Evolutionary conservation across 2,797 vertebrate species (phyloP).

Genomic region (Pangasius larnaudii): DNA sequence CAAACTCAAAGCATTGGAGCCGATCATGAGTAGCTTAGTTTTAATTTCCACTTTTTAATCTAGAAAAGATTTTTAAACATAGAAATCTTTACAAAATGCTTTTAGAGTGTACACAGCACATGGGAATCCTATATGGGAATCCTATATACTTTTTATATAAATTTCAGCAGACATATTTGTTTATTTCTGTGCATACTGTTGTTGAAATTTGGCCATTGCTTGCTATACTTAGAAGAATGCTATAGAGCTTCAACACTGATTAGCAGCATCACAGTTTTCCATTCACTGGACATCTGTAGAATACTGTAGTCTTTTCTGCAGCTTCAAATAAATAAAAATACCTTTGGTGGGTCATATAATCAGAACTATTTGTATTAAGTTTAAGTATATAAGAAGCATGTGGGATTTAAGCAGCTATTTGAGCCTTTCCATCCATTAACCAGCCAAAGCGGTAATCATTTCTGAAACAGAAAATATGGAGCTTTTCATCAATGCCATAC

Average conservation of each 20-base stretch:
- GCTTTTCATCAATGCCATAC: conserved; percentile 6
- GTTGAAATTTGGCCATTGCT: neutral
- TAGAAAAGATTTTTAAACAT: too few species aligned
- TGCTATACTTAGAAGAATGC: neutral
- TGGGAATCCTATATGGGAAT: too few species aligned
- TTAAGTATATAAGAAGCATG: conserved; percentile 22
- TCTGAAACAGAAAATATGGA: conserved; percentile 10
- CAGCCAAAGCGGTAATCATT: conserved; percentile 3
- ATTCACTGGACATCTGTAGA: conserved; percentile 11
- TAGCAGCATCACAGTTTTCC: neutral
- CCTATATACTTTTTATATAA: too few species aligned
- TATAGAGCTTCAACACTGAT: neutral
- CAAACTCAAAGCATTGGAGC: too few species aligned
- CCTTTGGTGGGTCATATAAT: conserved; percentile 22
- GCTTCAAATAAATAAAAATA: conserved; percentile 12
- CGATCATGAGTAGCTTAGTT: too few species aligned
- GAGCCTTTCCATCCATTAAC: conserved; percentile 16
- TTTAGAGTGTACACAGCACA: too few species aligned
- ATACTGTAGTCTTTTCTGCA: conserved; percentile 7
- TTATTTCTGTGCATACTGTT: neutral
- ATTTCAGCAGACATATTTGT: neutral
- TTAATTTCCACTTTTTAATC: too few species aligned
- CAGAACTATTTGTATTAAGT: conserved; percentile 10
- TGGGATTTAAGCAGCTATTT: conserved; percentile 14
- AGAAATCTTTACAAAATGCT: too few species aligned